These are phyloP conservation scores for Typhlichthys eigenmanni DNA, from an alignment of 2,797 vertebrate species.

Conservation along the genomic window DNA sequence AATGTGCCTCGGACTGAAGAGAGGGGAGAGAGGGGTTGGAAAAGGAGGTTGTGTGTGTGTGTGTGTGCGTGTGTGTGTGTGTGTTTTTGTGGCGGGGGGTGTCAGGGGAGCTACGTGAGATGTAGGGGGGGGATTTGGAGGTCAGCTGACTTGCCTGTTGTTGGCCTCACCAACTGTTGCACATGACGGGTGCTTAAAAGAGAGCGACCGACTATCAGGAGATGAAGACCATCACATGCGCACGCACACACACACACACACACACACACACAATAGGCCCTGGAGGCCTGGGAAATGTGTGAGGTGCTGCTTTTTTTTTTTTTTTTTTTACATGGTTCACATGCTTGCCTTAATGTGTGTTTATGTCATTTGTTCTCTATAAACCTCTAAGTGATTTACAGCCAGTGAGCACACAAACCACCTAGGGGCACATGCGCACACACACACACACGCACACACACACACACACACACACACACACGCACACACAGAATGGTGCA, in stretches of 20 bases:
- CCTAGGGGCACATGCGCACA: background rate
- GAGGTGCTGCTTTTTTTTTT: no score
- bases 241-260: slow-evolving; percentile 2
- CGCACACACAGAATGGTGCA: background rate
- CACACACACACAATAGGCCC: background rate
- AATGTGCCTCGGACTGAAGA: background rate
- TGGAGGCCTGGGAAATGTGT: background rate
- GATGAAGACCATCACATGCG: background rate
- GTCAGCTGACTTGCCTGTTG: background rate
- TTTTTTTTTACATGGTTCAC: background rate
- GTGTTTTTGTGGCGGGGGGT: background rate
- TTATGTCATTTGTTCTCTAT: background rate
- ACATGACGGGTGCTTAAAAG: background rate
- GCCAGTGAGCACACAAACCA: no score
- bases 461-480: background rate
- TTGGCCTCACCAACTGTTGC: background rate
- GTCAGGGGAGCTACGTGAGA: background rate
- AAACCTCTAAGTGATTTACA: background rate
- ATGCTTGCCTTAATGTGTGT: background rate
- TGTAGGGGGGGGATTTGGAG: background rate
- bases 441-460: background rate
- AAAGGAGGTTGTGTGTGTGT: no score
- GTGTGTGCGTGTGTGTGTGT: no score
- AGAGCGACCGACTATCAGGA: background rate
- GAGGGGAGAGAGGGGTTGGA: background rate